Evolutionary conservation across 2,113 vertebrate genomes (phyloP).

Genomic region (Canis aureus): DNA sequence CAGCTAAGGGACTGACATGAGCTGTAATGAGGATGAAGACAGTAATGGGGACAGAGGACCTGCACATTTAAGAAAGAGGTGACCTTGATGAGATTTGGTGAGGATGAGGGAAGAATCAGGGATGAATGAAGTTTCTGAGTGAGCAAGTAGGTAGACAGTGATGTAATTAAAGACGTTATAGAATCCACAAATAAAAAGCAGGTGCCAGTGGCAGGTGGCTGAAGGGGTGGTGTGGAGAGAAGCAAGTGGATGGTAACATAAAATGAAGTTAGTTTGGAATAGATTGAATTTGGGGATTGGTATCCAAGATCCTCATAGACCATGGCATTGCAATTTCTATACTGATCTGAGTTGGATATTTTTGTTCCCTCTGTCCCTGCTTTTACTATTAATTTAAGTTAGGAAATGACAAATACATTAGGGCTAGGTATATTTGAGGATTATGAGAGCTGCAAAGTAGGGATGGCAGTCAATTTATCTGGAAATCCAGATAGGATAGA

Average conservation of each 20-base stretch:
- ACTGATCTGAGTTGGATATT: background rate
- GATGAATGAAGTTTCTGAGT: background rate
- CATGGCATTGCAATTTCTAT: background rate
- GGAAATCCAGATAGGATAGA: background rate
- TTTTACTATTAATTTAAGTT: background rate
- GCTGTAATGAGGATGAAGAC: background rate
- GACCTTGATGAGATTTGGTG: background rate
- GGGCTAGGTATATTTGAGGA: background rate
- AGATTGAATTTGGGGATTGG: background rate
- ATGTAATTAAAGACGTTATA: background rate
- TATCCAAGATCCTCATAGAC: background rate
- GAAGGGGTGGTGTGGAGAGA: background rate
- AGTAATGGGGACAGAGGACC: background rate
- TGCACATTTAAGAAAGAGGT: background rate
- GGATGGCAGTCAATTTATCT: background rate
- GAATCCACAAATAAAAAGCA: background rate
- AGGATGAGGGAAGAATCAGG: background rate
- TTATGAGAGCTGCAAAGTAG: background rate
- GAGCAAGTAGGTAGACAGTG: background rate
- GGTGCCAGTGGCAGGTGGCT: background rate
- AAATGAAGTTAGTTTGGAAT: background rate
- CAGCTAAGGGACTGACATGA: background rate
- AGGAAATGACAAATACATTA: background rate
- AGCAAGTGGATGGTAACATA: background rate
- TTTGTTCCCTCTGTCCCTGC: background rate